phyloP scores from a whole-genome alignment of 2,888 invertebrate species.

The Himalopsyche anomala region DNA sequence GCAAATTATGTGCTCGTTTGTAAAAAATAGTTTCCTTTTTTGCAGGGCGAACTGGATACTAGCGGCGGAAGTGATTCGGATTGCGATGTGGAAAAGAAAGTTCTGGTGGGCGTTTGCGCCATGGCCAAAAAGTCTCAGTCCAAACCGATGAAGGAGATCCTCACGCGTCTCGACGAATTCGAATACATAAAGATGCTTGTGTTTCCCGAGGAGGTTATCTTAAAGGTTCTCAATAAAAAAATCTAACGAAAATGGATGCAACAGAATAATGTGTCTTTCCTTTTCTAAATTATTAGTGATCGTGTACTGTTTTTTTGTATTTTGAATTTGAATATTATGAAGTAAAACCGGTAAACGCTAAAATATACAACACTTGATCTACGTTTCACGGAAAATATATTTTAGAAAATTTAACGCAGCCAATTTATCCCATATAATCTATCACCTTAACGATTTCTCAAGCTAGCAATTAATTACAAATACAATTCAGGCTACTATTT shows the following conservation, averaged over 20 bases:
- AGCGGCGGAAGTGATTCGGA: conserved; percentile 80
- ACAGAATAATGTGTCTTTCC: conserved; percentile 70
- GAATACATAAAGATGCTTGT: conserved; percentile 96
- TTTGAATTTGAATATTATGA: conserved; percentile 39
- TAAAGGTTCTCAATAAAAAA: conserved; percentile 82
- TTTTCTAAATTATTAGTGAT: conserved; percentile 43
- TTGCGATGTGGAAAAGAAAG: conserved; percentile 88
- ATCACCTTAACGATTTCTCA: no score
- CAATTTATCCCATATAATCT: no score
- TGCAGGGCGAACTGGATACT: conserved; percentile 87
- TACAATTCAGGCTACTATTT: no score
- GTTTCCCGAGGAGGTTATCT: conserved; percentile 96
- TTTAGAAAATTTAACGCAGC: no score
- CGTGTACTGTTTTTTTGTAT: conserved; percentile 34
- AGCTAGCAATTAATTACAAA: no score
- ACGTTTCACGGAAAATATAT: no score
- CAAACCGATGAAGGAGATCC: conserved; percentile 99
- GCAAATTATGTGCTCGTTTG: no score
- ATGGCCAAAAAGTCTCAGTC: conserved; percentile 99
- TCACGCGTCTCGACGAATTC: conserved; percentile 96
- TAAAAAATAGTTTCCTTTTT: conserved; percentile 56
- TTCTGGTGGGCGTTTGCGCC: conserved; percentile 98
- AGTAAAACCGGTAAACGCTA: neutral
- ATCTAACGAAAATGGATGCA: conserved; percentile 74
- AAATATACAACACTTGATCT: no score